Evolutionary conservation across 1,140 invertebrate genomes (phyloP), one percentile per base, ranked within the genome.

Genomic region (Cotesia vestalis): DNA sequence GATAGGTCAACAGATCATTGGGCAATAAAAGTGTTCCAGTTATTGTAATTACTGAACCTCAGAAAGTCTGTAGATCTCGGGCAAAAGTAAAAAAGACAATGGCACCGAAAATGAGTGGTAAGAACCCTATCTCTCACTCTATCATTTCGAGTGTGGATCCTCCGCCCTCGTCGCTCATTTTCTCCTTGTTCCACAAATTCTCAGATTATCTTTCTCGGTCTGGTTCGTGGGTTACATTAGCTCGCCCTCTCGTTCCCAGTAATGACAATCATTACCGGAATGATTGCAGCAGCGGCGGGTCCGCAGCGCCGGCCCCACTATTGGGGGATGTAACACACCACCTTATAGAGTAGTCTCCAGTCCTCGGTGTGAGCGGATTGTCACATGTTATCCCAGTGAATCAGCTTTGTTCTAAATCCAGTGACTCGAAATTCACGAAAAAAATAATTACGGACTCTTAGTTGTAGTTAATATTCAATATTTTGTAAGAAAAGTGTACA

Each of bases 241-340:
- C 77, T 81, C 79, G 76, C 78, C 78, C 77, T 77, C 76, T 75
- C 78, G 76, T 80, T 77, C 80, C 77, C 81, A 79, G 82, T 84
- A 84, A 84, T 84, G 83, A 84, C 80, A 83, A 83, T 84, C 82
- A 84, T 84, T 84, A 84, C 80, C 78, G 78, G 79, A 83, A 84
- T 84, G 82, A 84, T 84, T 84, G 82, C 81, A 80, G 82, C 80
- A 80, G 83, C 80, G 79, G 79, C 76, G 80, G 79, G 78, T 77
- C 78, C 76, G 78, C 77, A 69, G 68, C 73, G 69, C 68, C 52
- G 66, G 55, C 73, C 76, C 75, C 77, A 75, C 76, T 79, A 82
- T 82, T 79, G 81, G 82, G 81, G 81, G 82, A 84, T 84, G 82
- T 79, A 79, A 83, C 64, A 46, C 40, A 83, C 80, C 76, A 78